Conservation (phyloP, 2,113 vertebrate species). For the Aegithalos caudatus region DNA sequence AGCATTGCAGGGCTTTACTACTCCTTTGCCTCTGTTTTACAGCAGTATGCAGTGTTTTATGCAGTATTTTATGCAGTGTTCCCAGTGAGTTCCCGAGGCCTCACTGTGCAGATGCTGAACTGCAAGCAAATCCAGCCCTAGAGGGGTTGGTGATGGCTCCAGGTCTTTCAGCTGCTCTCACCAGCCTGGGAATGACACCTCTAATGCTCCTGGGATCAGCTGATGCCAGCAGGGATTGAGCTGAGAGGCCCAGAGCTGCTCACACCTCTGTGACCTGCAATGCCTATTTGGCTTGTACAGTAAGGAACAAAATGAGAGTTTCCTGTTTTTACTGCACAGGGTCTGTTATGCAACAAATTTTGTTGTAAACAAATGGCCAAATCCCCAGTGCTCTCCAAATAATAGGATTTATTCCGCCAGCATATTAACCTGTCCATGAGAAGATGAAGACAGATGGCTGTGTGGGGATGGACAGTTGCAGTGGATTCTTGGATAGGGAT, state of each 20-base stretch:
- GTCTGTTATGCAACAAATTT: background rate
- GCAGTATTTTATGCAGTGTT: background rate
- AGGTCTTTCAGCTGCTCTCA: background rate
- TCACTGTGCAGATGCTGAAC: fast-evolving
- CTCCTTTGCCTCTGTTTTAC: background rate
- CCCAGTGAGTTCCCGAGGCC: background rate
- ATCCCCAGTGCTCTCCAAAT: background rate
- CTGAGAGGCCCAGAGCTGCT: background rate
- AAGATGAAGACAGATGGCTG: background rate
- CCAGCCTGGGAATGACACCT: background rate
- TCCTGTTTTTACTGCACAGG: background rate
- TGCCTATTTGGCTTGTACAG: background rate
- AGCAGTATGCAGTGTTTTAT: background rate
- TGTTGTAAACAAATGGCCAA: background rate
- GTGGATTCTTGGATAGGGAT: background rate
- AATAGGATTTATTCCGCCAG: background rate
- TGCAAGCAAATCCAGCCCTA: background rate
- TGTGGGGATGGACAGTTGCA: background rate
- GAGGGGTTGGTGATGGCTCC: background rate
- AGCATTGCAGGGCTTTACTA: background rate
- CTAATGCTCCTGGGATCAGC: background rate
- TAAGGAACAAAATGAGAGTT: background rate
- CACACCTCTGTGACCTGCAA: background rate
- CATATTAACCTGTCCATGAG: background rate
- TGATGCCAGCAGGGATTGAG: background rate